phyloP scores from a whole-genome alignment of 1,140 invertebrate species.

The Ceratina calcarata region DNA sequence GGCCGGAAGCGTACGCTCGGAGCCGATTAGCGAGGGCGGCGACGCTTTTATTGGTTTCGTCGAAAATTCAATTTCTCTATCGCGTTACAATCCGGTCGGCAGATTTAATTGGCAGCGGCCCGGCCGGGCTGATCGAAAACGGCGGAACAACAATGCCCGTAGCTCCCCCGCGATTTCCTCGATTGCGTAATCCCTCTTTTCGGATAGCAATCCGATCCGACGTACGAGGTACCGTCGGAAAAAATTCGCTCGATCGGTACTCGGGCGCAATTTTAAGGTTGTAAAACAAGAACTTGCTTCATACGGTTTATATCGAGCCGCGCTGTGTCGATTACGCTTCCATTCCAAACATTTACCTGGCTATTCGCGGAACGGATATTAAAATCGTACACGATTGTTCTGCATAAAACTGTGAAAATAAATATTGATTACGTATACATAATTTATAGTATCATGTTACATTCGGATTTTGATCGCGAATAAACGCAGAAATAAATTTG shows the following conservation, averaged over 20 bases:
- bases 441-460: no score
- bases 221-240: neutral
- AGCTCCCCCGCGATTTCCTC: conserved; percentile 24
- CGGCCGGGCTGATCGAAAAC: neutral
- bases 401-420: no score
- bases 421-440: no score
- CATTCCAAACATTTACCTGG: no score
- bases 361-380: no score
- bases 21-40: conserved; percentile 45
- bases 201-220: neutral
- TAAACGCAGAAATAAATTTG: no score
- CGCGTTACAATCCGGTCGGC: conserved; percentile 36
- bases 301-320: no score
- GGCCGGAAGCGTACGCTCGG: conserved; percentile 32
- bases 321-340: no score
- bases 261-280: no score
- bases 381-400: no score
- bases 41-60: conserved; percentile 58
- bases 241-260: neutral
- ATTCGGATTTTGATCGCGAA: no score
- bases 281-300: no score
- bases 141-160: conserved; percentile 21
- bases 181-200: neutral
- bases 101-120: conserved; percentile 28
- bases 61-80: conserved; percentile 65